These are phyloP conservation scores for Ceratina japonica DNA, from an alignment of 1,140 invertebrate genomes.

Conservation along the genomic window DNA sequence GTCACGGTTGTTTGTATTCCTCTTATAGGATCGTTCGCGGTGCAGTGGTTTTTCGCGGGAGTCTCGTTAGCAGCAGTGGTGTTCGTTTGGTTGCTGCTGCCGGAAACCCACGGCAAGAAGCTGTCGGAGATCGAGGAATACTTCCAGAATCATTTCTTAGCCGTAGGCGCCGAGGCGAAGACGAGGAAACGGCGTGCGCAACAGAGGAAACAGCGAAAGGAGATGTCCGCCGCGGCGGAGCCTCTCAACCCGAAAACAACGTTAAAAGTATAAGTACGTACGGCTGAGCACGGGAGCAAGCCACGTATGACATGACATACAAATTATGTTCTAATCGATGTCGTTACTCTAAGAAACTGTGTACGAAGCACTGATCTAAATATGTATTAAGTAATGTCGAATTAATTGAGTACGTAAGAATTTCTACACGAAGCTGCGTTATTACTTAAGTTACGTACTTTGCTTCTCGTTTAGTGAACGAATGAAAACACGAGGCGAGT, in stretches of 20 bases:
- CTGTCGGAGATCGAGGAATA: constrained; percentile 85
- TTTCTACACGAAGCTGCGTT: too few relatives aligned
- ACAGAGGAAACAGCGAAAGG: constrained; percentile 41
- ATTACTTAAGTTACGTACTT: too few relatives aligned
- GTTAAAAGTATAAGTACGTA: constrained; percentile 7
- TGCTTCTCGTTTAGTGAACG: too few relatives aligned
- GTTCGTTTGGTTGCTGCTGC: constrained; percentile 83
- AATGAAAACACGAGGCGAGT: too few relatives aligned
- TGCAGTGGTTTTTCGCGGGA: constrained; percentile 86
- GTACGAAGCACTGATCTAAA: too few relatives aligned
- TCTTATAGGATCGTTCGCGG: constrained; percentile 78
- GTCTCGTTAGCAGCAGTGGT: constrained; percentile 81
- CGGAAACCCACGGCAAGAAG: constrained; percentile 86
- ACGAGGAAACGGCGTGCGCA: constrained; percentile 52
- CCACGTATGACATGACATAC: neutral
- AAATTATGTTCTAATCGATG: neutral
- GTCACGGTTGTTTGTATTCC: neutral
- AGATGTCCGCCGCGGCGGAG: neutral
- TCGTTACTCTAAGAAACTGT: too few relatives aligned
- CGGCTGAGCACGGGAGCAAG: neutral
- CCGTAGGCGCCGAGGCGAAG: constrained; percentile 66
- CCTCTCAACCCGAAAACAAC: constrained; percentile 12
- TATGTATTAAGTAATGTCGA: too few relatives aligned
- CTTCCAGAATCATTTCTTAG: constrained; percentile 78
- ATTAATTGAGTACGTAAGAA: too few relatives aligned